Conservation (phyloP, 37 sponge, comb jelly and placozoan species). For the Mnemiopsis leidyi region DNA sequence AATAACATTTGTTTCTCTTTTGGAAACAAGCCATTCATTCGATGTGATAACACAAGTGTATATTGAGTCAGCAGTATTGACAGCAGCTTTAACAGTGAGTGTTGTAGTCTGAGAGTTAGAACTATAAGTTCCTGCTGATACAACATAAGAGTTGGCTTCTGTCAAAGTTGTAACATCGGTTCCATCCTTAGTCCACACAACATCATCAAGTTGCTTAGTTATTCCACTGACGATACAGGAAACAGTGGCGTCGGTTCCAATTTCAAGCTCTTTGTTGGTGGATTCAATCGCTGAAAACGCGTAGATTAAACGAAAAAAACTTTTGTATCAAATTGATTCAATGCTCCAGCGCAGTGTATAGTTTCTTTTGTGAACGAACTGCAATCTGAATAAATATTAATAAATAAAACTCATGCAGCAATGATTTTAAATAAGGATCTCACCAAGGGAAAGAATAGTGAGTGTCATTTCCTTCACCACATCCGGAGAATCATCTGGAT, state of each 20-base stretch:
- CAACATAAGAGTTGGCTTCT: neutral
- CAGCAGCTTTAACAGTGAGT: neutral
- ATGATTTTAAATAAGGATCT: too few relatives aligned
- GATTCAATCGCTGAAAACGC: neutral
- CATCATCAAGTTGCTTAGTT: neutral
- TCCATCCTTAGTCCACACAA: neutral
- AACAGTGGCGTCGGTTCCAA: neutral
- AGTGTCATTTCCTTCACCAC: neutral
- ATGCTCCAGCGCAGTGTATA: too few relatives aligned
- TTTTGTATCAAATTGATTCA: too few relatives aligned
- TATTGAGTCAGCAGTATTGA: neutral
- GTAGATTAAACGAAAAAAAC: too few relatives aligned
- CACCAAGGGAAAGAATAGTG: neutral
- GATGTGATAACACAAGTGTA: neutral
- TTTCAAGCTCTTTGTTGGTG: neutral
- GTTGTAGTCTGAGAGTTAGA: conserved; percentile 11
- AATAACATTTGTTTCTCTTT: neutral
- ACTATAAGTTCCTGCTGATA: neutral
- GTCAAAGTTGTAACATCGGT: neutral
- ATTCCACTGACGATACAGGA: neutral
- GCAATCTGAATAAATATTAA: too few relatives aligned
- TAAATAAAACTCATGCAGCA: too few relatives aligned
- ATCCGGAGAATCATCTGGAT: neutral
- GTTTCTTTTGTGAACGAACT: too few relatives aligned
- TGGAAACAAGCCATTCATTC: neutral